Percentiles rank a stretch among this genome's conserved stretches.
Evolutionary conservation across 2,113 vertebrate genomes (phyloP).

Genomic region (Halcyon senegalensis): DNA sequence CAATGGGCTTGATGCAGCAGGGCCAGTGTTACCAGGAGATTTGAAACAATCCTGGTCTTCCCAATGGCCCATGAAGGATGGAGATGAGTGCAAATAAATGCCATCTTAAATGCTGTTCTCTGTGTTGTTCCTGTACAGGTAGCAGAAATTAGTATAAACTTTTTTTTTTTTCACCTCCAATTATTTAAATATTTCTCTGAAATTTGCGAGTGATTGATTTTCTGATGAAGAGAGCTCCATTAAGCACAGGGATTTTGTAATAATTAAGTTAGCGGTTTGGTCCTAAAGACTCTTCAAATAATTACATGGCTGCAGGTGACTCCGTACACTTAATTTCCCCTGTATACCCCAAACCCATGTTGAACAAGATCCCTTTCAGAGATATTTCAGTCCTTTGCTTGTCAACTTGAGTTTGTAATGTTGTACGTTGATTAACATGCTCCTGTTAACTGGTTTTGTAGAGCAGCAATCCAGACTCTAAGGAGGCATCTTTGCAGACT

Average conservation of each 20-base stretch:
- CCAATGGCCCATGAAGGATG: background rate
- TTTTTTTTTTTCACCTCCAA: background rate
- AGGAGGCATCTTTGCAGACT: background rate
- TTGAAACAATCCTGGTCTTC: background rate
- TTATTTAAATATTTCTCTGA: background rate
- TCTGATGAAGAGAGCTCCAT: background rate
- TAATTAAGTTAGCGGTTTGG: background rate
- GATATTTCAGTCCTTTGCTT: background rate
- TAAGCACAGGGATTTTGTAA: background rate
- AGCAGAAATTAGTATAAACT: background rate
- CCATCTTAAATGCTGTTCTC: background rate
- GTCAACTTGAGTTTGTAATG: background rate
- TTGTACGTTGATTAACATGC: background rate
- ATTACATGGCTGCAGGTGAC: slow-evolving; percentile 11
- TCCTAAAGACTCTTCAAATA: slow-evolving; percentile 5
- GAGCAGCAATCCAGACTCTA: background rate
- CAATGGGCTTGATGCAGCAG: background rate
- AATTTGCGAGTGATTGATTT: background rate
- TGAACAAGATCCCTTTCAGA: background rate
- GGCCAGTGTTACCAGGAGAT: background rate
- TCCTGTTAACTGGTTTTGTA: background rate
- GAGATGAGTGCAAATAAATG: background rate
- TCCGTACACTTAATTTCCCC: background rate
- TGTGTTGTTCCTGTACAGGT: background rate
- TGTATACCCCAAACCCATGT: background rate